Evolutionary conservation across 2,113 vertebrate species (phyloP).

Genomic region (Promerops cafer): DNA sequence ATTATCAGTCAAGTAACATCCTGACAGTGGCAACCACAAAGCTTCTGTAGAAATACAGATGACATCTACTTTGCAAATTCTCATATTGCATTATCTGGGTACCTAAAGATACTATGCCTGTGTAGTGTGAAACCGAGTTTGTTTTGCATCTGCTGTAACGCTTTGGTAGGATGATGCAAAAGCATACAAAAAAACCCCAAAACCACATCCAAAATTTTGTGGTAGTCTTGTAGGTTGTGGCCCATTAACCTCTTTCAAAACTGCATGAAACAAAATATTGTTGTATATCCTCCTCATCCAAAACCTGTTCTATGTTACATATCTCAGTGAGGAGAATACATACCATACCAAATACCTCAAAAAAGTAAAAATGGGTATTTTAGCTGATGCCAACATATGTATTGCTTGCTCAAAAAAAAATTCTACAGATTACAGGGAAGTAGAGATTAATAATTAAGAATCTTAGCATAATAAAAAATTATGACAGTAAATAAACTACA

Average conservation of each 20-base stretch:
- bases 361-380: not conserved
- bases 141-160: not conserved
- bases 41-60: not conserved
- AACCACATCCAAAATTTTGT: not conserved
- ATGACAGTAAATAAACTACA: not conserved
- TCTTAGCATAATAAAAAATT: not conserved
- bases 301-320: not conserved
- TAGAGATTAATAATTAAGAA: not conserved
- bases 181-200: not conserved
- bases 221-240: not conserved
- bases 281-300: not conserved
- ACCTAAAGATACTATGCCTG: not conserved
- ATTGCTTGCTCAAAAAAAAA: not conserved
- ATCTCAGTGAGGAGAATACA: not conserved
- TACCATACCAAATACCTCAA: not conserved
- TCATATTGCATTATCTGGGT: not conserved
- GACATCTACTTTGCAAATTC: not conserved
- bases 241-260: not conserved
- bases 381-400: not conserved
- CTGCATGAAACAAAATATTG: not conserved
- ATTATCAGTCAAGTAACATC: not conserved
- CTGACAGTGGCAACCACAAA: not conserved
- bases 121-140: accelerated
- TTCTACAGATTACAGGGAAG: not conserved
- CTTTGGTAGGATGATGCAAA: not conserved